Percentiles rank a stretch among this genome's conserved stretches.
Conservation (phyloP, 2,888 invertebrate species). For the Agriotes lineatus region DNA sequence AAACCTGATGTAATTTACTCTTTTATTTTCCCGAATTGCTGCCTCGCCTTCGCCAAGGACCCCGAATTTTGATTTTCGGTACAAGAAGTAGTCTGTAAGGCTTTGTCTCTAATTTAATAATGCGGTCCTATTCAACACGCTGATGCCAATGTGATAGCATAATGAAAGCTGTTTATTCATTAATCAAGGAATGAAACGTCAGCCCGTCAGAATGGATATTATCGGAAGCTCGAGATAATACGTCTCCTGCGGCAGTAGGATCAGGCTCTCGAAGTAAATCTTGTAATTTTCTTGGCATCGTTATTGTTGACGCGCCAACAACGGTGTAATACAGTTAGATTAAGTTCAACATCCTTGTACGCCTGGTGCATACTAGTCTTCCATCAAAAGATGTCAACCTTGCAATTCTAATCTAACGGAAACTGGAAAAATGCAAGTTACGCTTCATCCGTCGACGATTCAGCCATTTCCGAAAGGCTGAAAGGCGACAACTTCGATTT, state of each 20-base stretch:
- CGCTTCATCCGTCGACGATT: neutral
- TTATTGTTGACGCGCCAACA: slow-evolving; percentile 29
- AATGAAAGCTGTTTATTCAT: neutral
- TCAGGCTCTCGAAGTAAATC: neutral
- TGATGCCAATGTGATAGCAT: slow-evolving; percentile 1
- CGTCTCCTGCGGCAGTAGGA: neutral
- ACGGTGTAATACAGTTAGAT: slow-evolving; percentile 36
- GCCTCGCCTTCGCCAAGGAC: neutral
- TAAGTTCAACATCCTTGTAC: slow-evolving; percentile 42
- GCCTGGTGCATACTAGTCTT: slow-evolving; percentile 25
- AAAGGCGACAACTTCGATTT: neutral
- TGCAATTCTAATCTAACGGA: slow-evolving; percentile 20
- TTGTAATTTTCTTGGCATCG: slow-evolving; percentile 29
- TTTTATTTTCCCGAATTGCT: neutral
- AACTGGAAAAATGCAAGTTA: neutral
- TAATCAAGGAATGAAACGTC: neutral
- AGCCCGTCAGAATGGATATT: slow-evolving; percentile 5
- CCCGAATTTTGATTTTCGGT: neutral
- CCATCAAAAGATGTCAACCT: slow-evolving; percentile 33
- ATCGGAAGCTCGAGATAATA: slow-evolving; percentile 9
- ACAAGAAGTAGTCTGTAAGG: too few species aligned
- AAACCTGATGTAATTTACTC: slow-evolving; percentile 13
- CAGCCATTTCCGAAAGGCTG: neutral
- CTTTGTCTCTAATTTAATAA: neutral
- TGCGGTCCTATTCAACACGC: neutral